phyloP scores from a whole-genome alignment of 35 echinoderm and acorn worm species.

The Ophioderma brevispina region DNA sequence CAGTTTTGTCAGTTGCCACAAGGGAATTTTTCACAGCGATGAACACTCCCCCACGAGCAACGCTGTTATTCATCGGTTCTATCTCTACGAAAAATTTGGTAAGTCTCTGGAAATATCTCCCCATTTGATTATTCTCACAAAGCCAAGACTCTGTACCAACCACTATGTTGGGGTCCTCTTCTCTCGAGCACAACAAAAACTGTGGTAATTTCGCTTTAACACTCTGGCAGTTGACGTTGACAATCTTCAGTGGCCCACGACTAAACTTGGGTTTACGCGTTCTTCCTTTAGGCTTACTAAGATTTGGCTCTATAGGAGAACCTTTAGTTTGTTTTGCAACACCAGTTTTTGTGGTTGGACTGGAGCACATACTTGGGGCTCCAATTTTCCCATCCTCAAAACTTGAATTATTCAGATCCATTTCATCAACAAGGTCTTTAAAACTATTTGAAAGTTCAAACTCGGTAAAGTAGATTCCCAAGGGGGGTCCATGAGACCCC shows the following conservation, averaged over 20 bases:
- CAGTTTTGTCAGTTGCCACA: neutral
- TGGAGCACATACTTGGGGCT: neutral
- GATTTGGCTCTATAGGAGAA: neutral
- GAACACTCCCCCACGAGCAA: conserved; percentile 22
- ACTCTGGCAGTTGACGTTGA: conserved; percentile 40
- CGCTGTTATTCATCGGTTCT: neutral
- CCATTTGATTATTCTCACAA: neutral
- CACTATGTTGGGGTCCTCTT: conserved; percentile 29
- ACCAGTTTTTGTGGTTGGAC: neutral
- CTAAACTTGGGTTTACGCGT: neutral
- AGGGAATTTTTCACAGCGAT: conserved; percentile 21
- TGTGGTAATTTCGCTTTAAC: conserved; percentile 1
- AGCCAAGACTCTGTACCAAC: conserved; percentile 47
- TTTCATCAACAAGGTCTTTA: neutral
- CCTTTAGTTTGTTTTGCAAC: neutral
- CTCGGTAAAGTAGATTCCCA: too few relatives aligned
- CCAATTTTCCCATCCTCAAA: neutral
- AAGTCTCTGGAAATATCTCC: conserved; percentile 29
- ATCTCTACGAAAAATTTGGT: conserved; percentile 32
- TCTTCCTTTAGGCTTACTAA: neutral
- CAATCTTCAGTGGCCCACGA: neutral
- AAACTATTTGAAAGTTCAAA: neutral
- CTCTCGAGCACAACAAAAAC: conserved; percentile 17
- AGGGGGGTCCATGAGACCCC: too few relatives aligned
- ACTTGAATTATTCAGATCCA: neutral